Percentiles rank a stretch among this genome's conserved stretches.
These are phyloP conservation scores for Drosophila pallidifrons DNA, from an alignment of 1,140 invertebrate genomes.

Conservation along the genomic window DNA sequence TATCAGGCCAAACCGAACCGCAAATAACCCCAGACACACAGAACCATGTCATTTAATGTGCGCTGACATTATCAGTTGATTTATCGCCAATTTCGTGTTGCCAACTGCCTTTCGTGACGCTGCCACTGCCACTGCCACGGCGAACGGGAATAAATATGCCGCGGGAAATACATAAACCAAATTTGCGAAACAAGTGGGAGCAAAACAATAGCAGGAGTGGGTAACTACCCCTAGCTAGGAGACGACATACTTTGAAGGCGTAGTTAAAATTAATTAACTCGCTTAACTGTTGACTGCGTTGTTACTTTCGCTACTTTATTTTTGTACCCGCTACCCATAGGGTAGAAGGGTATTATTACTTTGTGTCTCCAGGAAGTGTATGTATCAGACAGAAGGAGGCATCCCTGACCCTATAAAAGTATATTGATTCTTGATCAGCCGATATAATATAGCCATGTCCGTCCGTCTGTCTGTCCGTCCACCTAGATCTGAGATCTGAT, in stretches of 20 bases:
- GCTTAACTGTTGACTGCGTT: constrained; percentile 49
- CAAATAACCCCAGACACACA: constrained; percentile 15
- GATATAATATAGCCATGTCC: too few relatives aligned
- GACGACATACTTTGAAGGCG: constrained; percentile 32
- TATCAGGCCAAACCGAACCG: constrained; percentile 14
- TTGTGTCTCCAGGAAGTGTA: too few relatives aligned
- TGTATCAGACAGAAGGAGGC: too few relatives aligned
- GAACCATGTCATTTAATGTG: constrained; percentile 62
- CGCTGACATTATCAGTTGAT: constrained; percentile 79
- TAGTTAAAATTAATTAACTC: constrained; percentile 78
- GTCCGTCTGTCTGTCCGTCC: too few relatives aligned
- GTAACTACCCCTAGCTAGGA: neutral
- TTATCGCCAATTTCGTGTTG: constrained; percentile 75
- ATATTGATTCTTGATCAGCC: too few relatives aligned
- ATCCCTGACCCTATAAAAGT: too few relatives aligned
- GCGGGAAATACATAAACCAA: constrained; percentile 52
- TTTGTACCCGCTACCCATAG: too few relatives aligned
- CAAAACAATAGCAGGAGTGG: neutral
- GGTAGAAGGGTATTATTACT: too few relatives aligned
- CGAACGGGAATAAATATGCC: constrained; percentile 52
- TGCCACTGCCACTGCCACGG: neutral
- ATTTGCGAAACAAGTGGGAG: constrained; percentile 12
- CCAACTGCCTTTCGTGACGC: constrained; percentile 40
- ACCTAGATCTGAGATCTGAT: too few relatives aligned
- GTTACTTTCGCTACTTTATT: neutral